Base-by-base conservation (phyloP, 2,797 vertebrate species). In the Leuciscus waleckii region DNA sequence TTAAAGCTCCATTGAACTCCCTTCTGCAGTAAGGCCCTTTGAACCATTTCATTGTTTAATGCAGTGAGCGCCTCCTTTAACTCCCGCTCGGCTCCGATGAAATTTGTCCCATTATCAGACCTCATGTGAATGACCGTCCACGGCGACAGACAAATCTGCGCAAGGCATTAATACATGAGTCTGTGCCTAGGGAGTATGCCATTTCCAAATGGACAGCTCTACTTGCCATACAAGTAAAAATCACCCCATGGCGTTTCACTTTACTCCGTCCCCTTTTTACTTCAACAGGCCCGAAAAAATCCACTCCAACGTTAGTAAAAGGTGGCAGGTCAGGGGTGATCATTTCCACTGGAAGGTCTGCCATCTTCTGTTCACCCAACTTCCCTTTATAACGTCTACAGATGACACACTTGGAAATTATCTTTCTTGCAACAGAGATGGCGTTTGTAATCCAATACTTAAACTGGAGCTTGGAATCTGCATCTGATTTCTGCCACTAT, bases 171-270 rank as follows among this genome's bases (percentile, higher is more conserved):
- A 68, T 68, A 17, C 29, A 37, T 4, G 17, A 37, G 7, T 68
- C 65, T 3, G 32, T 65, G 32, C 17, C 61, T 1, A 32, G 26
- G 2, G 26, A 32, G 14, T 68, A 68, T 4, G 65, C 17, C 32
- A 68, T 68, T 68, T 68, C 65, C 16, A 68, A 68, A 9, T 68
- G 65, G 3, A 68, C 65, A 19, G 65, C 61, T 65, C 61, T 65
- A 29, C 26, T 65, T 16, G 13, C 61, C 61, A 65, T 65, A 32
- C 61, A 65, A 16, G 26, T 32, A 7, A 65, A 32, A 32, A 65
- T 65, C 2, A 21, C 65, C 35, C 65, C 32, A 37, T 68, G 21
- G 3, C 17, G 7, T 35, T 5, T 19, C 37, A 21, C 39, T 39
- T 39, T 39, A 39, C 67, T 37, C 1, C 3, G 7, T 10, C 17